Evolutionary conservation across 1,140 invertebrate genomes (phyloP).

Genomic region (Mizuhopecten yessoensis): DNA sequence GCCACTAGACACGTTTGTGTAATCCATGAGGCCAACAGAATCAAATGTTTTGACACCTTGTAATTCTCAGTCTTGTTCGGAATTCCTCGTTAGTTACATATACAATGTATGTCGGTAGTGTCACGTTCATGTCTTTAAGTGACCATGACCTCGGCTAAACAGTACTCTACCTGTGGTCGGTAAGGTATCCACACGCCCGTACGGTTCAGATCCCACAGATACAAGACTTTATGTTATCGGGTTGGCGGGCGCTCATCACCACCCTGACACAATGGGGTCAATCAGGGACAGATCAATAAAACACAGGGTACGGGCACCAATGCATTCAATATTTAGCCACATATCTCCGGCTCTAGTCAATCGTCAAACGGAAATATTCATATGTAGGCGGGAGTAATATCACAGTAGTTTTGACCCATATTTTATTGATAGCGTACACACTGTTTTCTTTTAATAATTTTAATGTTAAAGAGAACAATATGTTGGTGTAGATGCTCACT

Average conservation of each 20-base stretch:
- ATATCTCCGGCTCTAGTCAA: not conserved
- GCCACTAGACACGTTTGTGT: too few relatives aligned
- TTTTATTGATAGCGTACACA: too few relatives aligned
- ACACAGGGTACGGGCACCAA: not conserved
- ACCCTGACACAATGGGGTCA: not conserved
- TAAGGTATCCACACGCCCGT: not conserved
- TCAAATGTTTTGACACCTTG: too few relatives aligned
- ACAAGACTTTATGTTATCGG: not conserved
- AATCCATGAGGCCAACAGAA: too few relatives aligned
- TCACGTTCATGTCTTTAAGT: too few relatives aligned
- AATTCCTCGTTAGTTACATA: too few relatives aligned
- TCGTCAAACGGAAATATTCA: not conserved
- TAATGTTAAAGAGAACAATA: too few relatives aligned
- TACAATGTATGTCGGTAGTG: not conserved
- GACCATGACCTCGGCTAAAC: slow-evolving; percentile 10
- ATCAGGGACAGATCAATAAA: not conserved
- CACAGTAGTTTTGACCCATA: too few relatives aligned
- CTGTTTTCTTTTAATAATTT: too few relatives aligned
- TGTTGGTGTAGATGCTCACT: too few relatives aligned
- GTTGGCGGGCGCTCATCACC: not conserved
- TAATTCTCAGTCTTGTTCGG: not conserved
- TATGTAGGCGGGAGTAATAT: not conserved
- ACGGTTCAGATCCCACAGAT: not conserved
- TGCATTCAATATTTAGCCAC: not conserved
- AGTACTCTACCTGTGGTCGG: not conserved